Base-by-base conservation (phyloP, 1,140 invertebrate species). In the Lethrus apterus region DNA sequence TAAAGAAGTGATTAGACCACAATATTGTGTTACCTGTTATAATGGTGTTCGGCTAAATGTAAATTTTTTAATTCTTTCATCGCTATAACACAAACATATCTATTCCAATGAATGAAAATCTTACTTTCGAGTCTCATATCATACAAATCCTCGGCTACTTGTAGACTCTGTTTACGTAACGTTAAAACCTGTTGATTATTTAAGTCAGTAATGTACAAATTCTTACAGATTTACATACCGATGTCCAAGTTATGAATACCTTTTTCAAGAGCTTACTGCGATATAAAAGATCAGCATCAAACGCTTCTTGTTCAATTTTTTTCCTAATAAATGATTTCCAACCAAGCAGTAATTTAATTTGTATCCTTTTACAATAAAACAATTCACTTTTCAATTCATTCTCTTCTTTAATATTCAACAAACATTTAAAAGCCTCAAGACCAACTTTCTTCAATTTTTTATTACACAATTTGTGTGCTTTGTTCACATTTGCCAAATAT, bases 81-180 rank as follows among this genome's bases (percentile, higher is more conserved):
- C 42, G 67, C 69, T 30, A 69, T 45, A 2, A 59, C 51, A 11
- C 61, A 64, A 3, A 70, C 62, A 36, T 68, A 70, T 44, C 66
- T 55, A 2, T 65, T 57, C 64, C 77, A 78, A 21, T 65, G 60
- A n/a, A 60, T 57, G 51, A 79, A 79, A 18, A 68, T 63, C 15
- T 68, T 53, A 36, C 72, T 70, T 38, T 67, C 64, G n/a, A 76
- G 53, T 44, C 67, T 72, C 13, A 78, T 63, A 41, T 78, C 75
- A 48, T 76, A 73, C 55, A 74, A 76, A 57, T 81, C 79, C 34
- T 78, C 73, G 11, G 79, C 79, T 4, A 77, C 74, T 64, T 76
- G 71, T 52, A 65, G 64, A 60, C 73, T 75, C 32, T 71, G 61
- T n/a, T 70, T 61, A 34, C 66, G 63, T 35, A 66, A 56, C 13